Conservation (phyloP, 2,797 vertebrate genomes). For the Balearica regulorum region DNA sequence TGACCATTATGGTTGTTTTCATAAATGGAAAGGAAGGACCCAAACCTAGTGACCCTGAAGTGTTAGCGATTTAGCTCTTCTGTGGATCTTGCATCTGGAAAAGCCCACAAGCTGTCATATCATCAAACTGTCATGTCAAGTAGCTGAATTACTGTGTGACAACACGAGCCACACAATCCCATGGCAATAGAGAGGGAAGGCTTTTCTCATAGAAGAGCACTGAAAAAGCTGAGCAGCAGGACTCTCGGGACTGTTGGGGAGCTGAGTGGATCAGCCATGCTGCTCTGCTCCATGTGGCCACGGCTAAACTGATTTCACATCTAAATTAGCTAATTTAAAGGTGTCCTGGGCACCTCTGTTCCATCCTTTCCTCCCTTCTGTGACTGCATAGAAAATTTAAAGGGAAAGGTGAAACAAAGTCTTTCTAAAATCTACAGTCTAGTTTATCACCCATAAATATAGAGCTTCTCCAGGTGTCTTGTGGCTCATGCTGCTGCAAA, state of each 20-base stretch:
- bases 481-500: not conserved
- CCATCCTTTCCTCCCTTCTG: not conserved
- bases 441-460: not conserved
- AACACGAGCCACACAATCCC: not conserved
- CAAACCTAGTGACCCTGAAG: not conserved
- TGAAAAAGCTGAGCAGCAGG: not conserved
- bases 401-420: not conserved
- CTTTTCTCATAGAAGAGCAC: not conserved
- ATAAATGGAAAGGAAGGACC: not conserved
- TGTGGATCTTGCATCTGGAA: not conserved
- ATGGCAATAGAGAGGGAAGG: not conserved
- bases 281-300: not conserved
- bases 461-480: not conserved
- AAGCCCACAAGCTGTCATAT: not conserved
- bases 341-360: not conserved
- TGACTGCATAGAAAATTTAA: not conserved
- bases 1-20: not conserved
- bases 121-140: not conserved
- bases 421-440: not conserved
- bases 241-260: not conserved
- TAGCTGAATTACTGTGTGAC: not conserved
- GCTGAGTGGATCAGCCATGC: not conserved
- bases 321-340: conserved; percentile 26
- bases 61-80: not conserved
- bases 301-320: not conserved